Evolutionary conservation across 2,888 invertebrate species (phyloP).

Genomic region (Thysanoteuthis rhombus): DNA sequence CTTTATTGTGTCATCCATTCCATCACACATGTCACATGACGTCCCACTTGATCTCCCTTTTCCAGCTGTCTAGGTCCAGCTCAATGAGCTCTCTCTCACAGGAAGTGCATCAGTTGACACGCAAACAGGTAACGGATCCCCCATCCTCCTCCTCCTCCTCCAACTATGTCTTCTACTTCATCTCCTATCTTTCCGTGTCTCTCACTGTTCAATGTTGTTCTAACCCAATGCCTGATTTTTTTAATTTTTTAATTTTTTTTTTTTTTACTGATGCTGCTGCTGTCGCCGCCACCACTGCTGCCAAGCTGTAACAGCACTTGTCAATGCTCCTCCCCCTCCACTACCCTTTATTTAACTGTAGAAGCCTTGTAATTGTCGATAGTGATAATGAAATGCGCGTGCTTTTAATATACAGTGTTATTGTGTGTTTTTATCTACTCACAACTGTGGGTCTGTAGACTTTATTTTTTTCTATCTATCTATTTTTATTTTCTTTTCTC

Average conservation of each 20-base stretch:
- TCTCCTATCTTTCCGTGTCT: neutral
- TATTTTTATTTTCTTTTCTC: no score
- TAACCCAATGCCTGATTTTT: neutral
- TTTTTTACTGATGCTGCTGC: neutral
- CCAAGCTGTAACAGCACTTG: neutral
- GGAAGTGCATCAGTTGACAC: constrained; percentile 53
- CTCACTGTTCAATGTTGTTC: neutral
- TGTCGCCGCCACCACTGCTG: neutral
- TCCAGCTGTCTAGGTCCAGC: constrained; percentile 60
- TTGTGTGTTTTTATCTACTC: neutral
- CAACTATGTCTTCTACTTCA: neutral
- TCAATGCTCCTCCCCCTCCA: neutral
- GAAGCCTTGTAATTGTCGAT: neutral
- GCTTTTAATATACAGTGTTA: neutral
- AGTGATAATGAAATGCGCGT: neutral
- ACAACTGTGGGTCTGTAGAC: no score
- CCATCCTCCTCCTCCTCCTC: neutral
- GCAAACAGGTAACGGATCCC: constrained; percentile 47
- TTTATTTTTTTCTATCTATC: no score
- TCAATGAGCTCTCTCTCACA: constrained; percentile 57
- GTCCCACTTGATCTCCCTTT: constrained; percentile 34
- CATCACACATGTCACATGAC: neutral
- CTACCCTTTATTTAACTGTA: neutral
- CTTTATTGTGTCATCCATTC: neutral
- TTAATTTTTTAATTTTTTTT: no score